Evolutionary conservation across 2,113 vertebrate species (phyloP).

Genomic region (Crotophaga sulcirostris): DNA sequence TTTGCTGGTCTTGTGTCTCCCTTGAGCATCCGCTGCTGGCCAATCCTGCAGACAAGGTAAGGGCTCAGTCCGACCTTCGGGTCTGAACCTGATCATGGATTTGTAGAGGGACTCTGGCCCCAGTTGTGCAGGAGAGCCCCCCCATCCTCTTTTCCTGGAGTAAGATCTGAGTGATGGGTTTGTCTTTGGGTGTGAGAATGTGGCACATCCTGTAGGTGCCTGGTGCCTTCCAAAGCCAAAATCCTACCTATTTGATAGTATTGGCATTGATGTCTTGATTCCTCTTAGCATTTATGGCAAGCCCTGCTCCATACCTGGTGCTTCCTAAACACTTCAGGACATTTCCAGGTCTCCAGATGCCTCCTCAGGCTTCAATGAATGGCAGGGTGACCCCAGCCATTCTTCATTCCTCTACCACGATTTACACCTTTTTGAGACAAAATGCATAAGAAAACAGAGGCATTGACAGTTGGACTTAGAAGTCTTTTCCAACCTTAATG

Average conservation of each 20-base stretch:
- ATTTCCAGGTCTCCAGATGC: neutral
- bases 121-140: neutral
- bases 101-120: neutral
- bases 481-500: no score
- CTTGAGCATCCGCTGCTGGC: neutral
- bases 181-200: neutral
- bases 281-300: neutral
- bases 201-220: no score
- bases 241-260: neutral
- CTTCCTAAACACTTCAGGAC: neutral
- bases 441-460: rapidly evolving
- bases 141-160: neutral
- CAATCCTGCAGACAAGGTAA: no score
- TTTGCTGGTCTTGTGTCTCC: neutral
- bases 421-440: neutral
- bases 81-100: neutral
- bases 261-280: rapidly evolving
- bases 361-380: neutral
- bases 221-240: neutral
- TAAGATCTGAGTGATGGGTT: rapidly evolving
- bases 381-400: rapidly evolving
- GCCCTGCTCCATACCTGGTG: no score
- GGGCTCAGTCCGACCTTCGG: neutral
- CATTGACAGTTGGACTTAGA: no score
- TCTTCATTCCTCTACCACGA: rapidly evolving